A percentile compares a stretch with the other conserved stretches of the same genome.
phyloP scores from a whole-genome alignment of 2,113 vertebrate species.

The Edolisoma coerulescens region DNA sequence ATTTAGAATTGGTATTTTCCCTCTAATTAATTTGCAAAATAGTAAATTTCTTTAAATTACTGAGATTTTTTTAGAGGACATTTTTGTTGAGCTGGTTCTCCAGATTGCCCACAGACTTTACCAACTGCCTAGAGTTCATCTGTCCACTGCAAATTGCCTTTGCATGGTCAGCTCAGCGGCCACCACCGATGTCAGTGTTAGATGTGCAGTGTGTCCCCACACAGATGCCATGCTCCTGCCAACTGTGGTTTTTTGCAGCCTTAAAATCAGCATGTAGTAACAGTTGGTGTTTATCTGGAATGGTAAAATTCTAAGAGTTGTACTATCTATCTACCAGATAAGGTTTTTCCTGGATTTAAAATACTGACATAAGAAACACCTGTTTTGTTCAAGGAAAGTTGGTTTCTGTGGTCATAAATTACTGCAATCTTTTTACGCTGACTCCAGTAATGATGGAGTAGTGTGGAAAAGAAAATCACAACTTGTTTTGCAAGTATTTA shows the following conservation, averaged over 20 bases:
- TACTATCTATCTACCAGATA: not conserved
- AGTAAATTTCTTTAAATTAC: not conserved
- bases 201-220: not conserved
- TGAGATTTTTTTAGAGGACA: not conserved
- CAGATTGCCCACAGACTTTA: not conserved
- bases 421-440: not conserved
- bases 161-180: not conserved
- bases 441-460: not conserved
- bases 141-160: not conserved
- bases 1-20: not conserved
- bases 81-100: not conserved
- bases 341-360: not conserved
- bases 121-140: not conserved
- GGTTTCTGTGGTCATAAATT: not conserved
- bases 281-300: not conserved
- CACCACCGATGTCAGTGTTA: accelerated
- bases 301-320: not conserved
- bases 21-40: not conserved
- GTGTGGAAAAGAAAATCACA: not conserved
- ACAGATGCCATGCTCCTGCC: not conserved
- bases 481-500: not conserved
- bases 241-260: not conserved
- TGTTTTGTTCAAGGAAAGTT: not conserved
- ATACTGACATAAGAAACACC: not conserved
- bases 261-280: not conserved